Evolutionary conservation across 2,797 vertebrate species (phyloP), one percentile per base, ranked within the genome.

Genomic region (Aphelocoma californica): DNA sequence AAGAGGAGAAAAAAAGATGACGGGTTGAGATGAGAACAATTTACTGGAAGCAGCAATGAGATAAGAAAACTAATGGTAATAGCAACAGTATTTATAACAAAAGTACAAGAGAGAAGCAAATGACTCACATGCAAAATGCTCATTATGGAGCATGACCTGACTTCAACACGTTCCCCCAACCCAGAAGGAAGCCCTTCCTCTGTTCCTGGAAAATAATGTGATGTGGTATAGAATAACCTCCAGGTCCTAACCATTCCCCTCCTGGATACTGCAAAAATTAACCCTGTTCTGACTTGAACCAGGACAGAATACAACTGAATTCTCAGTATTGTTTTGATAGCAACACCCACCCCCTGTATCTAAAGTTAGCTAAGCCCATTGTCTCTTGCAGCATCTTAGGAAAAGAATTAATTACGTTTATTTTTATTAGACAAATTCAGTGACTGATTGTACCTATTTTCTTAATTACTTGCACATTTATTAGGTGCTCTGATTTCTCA

Each of bases 81-180:
- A 53, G 5, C 17, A 69, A 31, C 15, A 57, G 14, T 42, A 36
- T 71, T 56, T 56, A 50, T 42, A 26, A 16, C 10, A 54, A 54
- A 61, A 48, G 14, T 36, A 70, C 10, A 15, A 18, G 21, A 31
- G 18, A 56, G 26, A 56, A 34, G 8, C 5, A 64, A 42, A 21
- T 2, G 3, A 20, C 38, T 56, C 36, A 16, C 15, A 6, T 42
- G 18, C 10, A 40, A 48, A 78, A 86, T 48, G 12, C 26, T 64
- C 36, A 19, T 6, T 31, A 17, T 8, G 28, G 26, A 34, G 20
- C 1, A 0, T 4, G 18, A 32, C 8, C 26, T 50, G 50, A 36
- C 18, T 14, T n/a, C 0, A 1, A 42, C 15, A 24, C 7, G 28
- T 23, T 79, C 7, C 26, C 20, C 10, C 10, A 42, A 24, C 3